A percentile compares a stretch with the other conserved stretches of the same genome.
Conservation (phyloP, 1,140 invertebrate species). For the Sitobion miscanthi region DNA sequence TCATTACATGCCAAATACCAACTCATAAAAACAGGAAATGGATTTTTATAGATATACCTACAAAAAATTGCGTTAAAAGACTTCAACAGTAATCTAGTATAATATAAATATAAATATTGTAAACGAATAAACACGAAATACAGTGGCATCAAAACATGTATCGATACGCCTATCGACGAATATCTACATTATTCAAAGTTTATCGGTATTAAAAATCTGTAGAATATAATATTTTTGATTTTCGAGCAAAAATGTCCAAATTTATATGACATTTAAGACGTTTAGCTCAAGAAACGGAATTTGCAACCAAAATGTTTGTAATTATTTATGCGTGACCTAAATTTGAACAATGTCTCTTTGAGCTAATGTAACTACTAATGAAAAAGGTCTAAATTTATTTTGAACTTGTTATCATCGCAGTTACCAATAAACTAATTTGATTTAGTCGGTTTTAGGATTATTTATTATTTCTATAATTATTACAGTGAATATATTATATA, state of each 20-base stretch:
- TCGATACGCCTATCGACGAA: neutral
- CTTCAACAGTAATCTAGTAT: neutral
- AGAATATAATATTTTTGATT: neutral
- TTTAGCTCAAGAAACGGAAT: neutral
- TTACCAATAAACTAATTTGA: neutral
- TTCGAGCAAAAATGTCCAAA: neutral
- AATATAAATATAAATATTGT: neutral
- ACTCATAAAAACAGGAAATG: neutral
- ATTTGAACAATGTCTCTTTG: neutral
- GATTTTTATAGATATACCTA: neutral
- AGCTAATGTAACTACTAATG: neutral
- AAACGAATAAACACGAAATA: neutral
- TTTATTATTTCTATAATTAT: neutral
- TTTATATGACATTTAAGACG: neutral
- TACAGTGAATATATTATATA: conserved; percentile 11
- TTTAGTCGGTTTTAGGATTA: neutral
- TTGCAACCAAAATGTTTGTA: neutral
- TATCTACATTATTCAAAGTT: neutral
- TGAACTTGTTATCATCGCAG: neutral
- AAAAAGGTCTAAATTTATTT: neutral
- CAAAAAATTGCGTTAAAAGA: neutral
- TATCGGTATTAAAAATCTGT: neutral
- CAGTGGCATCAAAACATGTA: neutral
- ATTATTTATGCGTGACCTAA: neutral
- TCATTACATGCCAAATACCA: neutral